Percentiles rank a stretch among this genome's conserved stretches.
Conservation (phyloP, 2,797 vertebrate species). For the Periparus ater region DNA sequence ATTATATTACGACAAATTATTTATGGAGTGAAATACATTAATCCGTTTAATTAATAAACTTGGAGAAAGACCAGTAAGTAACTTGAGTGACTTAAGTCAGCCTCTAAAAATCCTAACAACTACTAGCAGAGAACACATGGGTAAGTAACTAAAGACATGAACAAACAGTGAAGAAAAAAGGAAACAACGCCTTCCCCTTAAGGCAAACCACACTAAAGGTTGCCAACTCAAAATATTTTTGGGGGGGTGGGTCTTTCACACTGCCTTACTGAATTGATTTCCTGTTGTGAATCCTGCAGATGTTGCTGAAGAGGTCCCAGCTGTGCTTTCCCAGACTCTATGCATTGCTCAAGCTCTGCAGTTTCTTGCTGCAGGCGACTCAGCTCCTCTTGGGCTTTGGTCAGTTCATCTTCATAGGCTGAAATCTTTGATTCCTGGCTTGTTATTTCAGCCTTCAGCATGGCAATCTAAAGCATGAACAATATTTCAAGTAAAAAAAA, state of each 20-base stretch:
- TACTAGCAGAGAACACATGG: not conserved
- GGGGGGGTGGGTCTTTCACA: not conserved
- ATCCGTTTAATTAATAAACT: not conserved
- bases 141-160: not conserved
- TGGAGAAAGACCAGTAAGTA: not conserved
- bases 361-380: constrained; percentile 91
- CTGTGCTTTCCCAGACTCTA: constrained; percentile 88
- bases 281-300: constrained; percentile 88
- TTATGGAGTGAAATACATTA: not conserved
- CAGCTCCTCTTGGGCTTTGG: constrained; percentile 89
- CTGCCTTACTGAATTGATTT: constrained; percentile 87
- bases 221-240: not conserved
- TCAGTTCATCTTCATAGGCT: constrained; percentile 90
- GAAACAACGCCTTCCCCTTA: not conserved
- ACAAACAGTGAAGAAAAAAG: not conserved
- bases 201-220: not conserved
- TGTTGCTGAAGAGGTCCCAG: constrained; percentile 90
- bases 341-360: constrained; percentile 86
- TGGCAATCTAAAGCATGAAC: constrained; percentile 82
- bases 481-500: not conserved
- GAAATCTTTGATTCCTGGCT: constrained; percentile 92
- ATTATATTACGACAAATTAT: not conserved
- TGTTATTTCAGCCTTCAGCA: constrained; percentile 88
- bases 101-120: not conserved
- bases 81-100: not conserved